Base-by-base conservation (phyloP, 2,113 vertebrate genomes). In the Apeltes quadracus region DNA sequence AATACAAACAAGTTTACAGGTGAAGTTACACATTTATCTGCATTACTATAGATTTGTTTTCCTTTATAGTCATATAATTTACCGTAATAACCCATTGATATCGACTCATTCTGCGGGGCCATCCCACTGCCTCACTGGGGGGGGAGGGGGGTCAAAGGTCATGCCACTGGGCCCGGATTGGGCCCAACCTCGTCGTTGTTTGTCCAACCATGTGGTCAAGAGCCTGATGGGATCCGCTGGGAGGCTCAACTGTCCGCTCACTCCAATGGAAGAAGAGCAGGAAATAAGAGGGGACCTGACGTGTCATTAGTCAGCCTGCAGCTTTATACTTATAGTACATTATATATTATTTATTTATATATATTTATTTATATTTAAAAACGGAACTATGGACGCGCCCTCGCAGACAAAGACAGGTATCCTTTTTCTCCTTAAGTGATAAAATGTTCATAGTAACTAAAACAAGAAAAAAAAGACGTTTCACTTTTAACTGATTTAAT, bases 331-430 rank as follows among this genome's bases (percentile, higher is more conserved):
- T 23, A 13, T 46, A 20, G n/a, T n/a, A n/a, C n/a, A n/a, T n/a
- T 48, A n/a, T 48, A 20, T 50, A 22, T 12, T 18, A 20, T 46
- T 22, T 48, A 3, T 48, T 3, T 50, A 50, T 22, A 9, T 46
- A 20, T 18, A 20, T 46, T 22, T 48, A 3, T 48, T 3, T 50
- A 50, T 22, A 9, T 39, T 10, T 41, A 41, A 6, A 23, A 6
- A 41, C 15, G 57, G n/a, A 50, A 69, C 59, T 12, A 89, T 88
- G 88, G 89, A 91, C 48, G 74, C 75, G 54, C 51, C 61, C 36
- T 43, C 83, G 5, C 83, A 86, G 78, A 88, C 83, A 83, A 91
- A 89, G 69, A 63, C 82, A 75, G 90, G 88, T 90, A 86, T 48
- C 41, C 10, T 4, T 32, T 44, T 7, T 18, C 12, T 43, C 4